These are phyloP conservation scores for Camponotus pennsylvanicus DNA, from an alignment of 1,140 invertebrate genomes.

Conservation along the genomic window DNA sequence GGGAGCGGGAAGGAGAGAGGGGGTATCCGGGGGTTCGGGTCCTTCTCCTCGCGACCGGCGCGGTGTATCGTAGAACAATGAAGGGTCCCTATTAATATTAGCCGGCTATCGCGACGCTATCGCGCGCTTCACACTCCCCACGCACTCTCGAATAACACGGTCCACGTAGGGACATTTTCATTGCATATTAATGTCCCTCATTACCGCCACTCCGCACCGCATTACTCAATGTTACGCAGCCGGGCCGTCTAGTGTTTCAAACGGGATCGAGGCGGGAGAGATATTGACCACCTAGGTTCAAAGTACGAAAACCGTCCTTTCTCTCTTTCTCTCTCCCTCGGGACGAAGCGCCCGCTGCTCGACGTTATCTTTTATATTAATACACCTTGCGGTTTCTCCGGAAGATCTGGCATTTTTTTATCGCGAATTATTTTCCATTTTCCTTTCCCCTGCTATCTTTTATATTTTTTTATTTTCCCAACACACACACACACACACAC, in stretches of 20 bases:
- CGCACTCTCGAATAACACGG: constrained; percentile 83
- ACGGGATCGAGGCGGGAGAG: constrained; percentile 76
- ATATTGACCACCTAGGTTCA: constrained; percentile 70
- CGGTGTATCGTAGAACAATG: constrained; percentile 76
- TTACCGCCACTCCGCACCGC: constrained; percentile 83
- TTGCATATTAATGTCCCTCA: constrained; percentile 84
- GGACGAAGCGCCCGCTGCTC: not conserved
- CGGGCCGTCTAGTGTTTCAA: constrained; percentile 82
- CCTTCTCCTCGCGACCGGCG: constrained; percentile 48
- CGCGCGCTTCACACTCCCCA: constrained; percentile 80
- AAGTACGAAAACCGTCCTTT: constrained; percentile 56
- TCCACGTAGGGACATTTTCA: constrained; percentile 83
- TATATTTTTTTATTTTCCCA: constrained; percentile 11
- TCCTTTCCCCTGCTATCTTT: not conserved
- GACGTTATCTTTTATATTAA: constrained; percentile 40
- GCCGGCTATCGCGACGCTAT: constrained; percentile 81
- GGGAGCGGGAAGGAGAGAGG: not conserved
- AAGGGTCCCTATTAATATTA: constrained; percentile 81
- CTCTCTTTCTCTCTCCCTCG: not conserved
- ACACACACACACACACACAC: not conserved
- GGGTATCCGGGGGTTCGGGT: constrained; percentile 64
- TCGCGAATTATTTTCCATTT: not conserved
- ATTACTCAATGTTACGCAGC: constrained; percentile 83
- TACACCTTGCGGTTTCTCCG: constrained; percentile 4
- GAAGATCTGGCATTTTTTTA: not conserved